Evolutionary conservation across 1,140 invertebrate species (phyloP), one percentile per base, ranked within the genome.

Genomic region (Plectrocnemia conspersa): DNA sequence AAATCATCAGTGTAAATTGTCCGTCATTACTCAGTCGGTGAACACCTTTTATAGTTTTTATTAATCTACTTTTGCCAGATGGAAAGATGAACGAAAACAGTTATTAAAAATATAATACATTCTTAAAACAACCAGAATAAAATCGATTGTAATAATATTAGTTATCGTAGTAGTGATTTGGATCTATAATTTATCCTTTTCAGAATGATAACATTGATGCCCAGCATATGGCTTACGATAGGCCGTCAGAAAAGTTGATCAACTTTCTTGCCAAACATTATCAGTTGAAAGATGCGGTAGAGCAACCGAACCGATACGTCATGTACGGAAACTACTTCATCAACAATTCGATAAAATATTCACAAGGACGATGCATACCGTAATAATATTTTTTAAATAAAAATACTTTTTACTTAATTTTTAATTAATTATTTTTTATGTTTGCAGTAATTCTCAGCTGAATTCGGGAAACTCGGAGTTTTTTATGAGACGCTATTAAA

Each of bases 261-360:
- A 57, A 46, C 29, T 61, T 61, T 36, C 52, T 61, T 11, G 24
- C 29, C 29, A 61, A 57, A 41, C 55, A 61, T 25, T 61, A 55
- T 25, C 24, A 35, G 13, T 41, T 61, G 33, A 52, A 35, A 23
- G 48, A 61, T 27, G 41, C 38, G 1, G 53, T 61, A 16, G 56
- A 55, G 49, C 59, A 58, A 16, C 59, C 59, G 23, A 61, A 61
- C 40, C 45, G 59, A 33, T 61, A 55, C 22, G 56, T 55, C 7
- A 55, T 61, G n/a, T 61, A 61, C 52, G 52, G 29, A 55, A 41
- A 61, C 25, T 61, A 55, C 47, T 61, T 61, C 27, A 38, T 11
- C 11, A 50, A 50, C 21, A 24, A 6, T 1, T 36, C 47, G 1
- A 13, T 22, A 19, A 50, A 50, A 50, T 50, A 50, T 38, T 2